A percentile compares a stretch with the other conserved stretches of the same genome.
These are phyloP conservation scores for Scarus forsteni DNA, from an alignment of 2,797 vertebrate species.

Conservation along the genomic window DNA sequence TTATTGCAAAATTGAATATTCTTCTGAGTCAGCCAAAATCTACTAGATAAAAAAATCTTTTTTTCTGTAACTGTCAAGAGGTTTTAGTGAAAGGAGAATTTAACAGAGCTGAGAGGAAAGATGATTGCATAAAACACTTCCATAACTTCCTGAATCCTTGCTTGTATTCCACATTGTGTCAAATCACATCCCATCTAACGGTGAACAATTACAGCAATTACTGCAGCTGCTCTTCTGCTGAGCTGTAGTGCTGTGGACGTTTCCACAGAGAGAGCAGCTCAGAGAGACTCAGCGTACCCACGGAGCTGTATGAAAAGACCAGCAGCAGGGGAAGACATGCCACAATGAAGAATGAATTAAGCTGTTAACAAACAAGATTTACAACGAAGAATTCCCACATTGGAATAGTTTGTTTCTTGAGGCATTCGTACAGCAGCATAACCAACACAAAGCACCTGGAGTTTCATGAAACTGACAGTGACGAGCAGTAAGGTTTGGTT, in stretches of 20 bases:
- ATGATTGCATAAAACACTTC: slow-evolving; percentile 43
- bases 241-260: slow-evolving; percentile 19
- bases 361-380: neutral
- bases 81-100: slow-evolving; percentile 32
- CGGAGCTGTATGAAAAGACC: slow-evolving; percentile 19
- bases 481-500: slow-evolving; percentile 4
- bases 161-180: slow-evolving; percentile 54
- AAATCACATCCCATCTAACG: slow-evolving; percentile 60
- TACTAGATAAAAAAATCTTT: neutral
- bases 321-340: slow-evolving; percentile 6
- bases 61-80: slow-evolving; percentile 22
- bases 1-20: neutral
- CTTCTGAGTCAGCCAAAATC: neutral
- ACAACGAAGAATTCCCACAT: neutral
- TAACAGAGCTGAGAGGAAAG: slow-evolving; percentile 20
- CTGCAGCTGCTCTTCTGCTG: slow-evolving; percentile 56
- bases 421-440: neutral
- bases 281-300: slow-evolving; percentile 15
- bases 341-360: neutral
- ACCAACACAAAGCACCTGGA: slow-evolving; percentile 15
- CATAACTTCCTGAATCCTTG: slow-evolving; percentile 29
- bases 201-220: slow-evolving; percentile 73
- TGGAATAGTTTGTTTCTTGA: neutral
- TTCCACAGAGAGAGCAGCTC: slow-evolving; percentile 44
- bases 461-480: slow-evolving; percentile 20